Percentiles rank a stretch among this genome's conserved stretches.
phyloP scores from a whole-genome alignment of 2,797 vertebrate genomes.

The Rhynchonycteris naso region DNA sequence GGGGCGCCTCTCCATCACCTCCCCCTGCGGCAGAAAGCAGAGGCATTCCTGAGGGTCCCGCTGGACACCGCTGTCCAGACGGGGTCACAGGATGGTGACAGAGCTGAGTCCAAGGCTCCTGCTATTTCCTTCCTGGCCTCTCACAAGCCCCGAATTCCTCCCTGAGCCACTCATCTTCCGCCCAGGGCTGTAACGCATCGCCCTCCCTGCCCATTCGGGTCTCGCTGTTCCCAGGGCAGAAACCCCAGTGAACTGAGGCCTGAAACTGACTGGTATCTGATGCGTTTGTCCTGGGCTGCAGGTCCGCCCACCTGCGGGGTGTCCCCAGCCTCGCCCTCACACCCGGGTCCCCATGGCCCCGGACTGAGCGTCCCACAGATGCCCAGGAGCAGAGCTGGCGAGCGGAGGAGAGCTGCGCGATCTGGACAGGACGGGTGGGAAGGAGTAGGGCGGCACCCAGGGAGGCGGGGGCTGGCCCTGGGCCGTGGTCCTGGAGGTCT shows the following conservation, averaged over 20 bases:
- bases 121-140: background rate
- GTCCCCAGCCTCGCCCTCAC: background rate
- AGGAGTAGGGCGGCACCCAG: background rate
- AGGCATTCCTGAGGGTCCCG: background rate
- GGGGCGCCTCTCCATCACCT: no score
- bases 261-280: background rate
- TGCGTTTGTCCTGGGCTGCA: background rate
- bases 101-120: background rate
- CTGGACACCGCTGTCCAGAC: no score
- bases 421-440: background rate
- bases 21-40: background rate
- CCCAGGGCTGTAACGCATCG: background rate
- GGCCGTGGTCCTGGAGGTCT: background rate
- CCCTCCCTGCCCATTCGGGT: background rate
- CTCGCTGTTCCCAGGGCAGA: no score
- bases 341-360: background rate
- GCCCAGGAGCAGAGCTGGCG: background rate
- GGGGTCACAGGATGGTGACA: background rate
- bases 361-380: background rate
- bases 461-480: rapidly evolving
- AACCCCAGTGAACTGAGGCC: background rate
- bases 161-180: background rate
- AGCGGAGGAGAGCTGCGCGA: background rate
- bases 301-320: background rate
- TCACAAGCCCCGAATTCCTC: background rate